Percentiles rank a stretch among this genome's conserved stretches.
These are phyloP conservation scores for Magallana gigas DNA, from an alignment of 1,140 invertebrate species.

Conservation along the genomic window DNA sequence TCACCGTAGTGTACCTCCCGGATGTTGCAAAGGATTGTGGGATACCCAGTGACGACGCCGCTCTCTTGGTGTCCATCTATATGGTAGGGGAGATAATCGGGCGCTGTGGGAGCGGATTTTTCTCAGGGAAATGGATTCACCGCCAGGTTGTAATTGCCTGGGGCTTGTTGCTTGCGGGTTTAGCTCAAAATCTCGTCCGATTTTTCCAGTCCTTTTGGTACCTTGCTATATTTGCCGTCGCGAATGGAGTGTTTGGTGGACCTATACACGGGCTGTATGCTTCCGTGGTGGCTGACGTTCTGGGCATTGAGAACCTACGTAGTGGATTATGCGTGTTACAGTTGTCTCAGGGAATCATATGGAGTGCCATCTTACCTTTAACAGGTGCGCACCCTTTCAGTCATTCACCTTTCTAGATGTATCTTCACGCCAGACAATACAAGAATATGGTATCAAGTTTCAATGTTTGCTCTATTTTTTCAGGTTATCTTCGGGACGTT, in stretches of 20 bases:
- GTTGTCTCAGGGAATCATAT: background rate
- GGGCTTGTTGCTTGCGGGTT: conserved; percentile 41
- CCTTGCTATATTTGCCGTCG: conserved; percentile 8
- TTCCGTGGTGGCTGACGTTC: conserved; percentile 24
- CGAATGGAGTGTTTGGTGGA: conserved; percentile 34
- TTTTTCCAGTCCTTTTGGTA: conserved; percentile 34
- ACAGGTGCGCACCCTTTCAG: background rate
- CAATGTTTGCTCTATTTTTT: background rate
- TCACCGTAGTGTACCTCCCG: conserved; percentile 63
- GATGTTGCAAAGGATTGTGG: conserved; percentile 60
- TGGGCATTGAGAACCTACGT: conserved; percentile 31
- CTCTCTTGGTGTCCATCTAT: conserved; percentile 61
- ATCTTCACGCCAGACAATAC: no score
- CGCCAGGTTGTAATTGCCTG: conserved; percentile 54
- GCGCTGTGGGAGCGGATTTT: conserved; percentile 53
- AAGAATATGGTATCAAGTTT: no score
- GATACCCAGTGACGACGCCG: conserved; percentile 50
- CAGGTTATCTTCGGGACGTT: conserved; percentile 12
- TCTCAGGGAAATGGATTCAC: conserved; percentile 57
- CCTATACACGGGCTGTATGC: conserved; percentile 28
- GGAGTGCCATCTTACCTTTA: background rate
- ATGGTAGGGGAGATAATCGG: conserved; percentile 62
- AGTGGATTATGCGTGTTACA: conserved; percentile 34
- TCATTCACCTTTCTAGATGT: no score
- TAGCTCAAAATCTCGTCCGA: background rate